phyloP scores from a whole-genome alignment of 2,888 invertebrate species.

The Nephrocerus scutellatus region DNA sequence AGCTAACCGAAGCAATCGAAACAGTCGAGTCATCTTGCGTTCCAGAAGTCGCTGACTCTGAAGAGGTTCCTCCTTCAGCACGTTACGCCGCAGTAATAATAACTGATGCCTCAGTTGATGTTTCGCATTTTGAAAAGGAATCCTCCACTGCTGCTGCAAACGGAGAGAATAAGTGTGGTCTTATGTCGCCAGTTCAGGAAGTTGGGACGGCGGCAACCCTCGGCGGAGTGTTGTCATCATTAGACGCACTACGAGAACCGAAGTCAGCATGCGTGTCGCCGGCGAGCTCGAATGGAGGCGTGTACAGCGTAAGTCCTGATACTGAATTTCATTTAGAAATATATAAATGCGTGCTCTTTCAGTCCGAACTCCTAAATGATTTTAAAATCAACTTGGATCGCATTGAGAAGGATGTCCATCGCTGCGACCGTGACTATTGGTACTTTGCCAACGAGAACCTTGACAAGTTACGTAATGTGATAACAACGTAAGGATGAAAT shows the following conservation, averaged over 20 bases:
- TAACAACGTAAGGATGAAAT: constrained; percentile 97
- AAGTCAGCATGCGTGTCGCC: constrained; percentile 71
- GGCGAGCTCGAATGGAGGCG: constrained; percentile 85
- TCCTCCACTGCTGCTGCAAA: constrained; percentile 52
- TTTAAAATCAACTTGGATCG: constrained; percentile 86
- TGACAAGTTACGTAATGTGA: constrained; percentile 86
- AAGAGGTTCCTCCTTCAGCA: too few relatives aligned
- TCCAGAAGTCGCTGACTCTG: constrained; percentile 3
- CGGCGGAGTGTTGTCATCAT: constrained; percentile 32
- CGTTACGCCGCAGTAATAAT: constrained; percentile 57
- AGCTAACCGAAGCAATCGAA: constrained; percentile 11
- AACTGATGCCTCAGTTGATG: constrained; percentile 65
- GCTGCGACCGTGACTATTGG: constrained; percentile 90
- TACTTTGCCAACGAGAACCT: constrained; percentile 86
- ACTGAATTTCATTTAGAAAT: too few relatives aligned
- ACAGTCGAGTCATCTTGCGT: not conserved
- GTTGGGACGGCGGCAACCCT: constrained; percentile 54
- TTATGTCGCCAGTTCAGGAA: constrained; percentile 60
- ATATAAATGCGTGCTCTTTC: constrained; percentile 36
- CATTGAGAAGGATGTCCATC: constrained; percentile 93
- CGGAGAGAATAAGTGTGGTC: constrained; percentile 46
- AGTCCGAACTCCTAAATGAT: constrained; percentile 77
- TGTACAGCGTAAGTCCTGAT: constrained; percentile 67
- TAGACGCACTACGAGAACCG: constrained; percentile 44
- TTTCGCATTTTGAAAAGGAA: constrained; percentile 48